Percentiles rank a stretch among this genome's conserved stretches.
Evolutionary conservation across 2,797 vertebrate genomes (phyloP).

Genomic region (Ceyx erithaca): DNA sequence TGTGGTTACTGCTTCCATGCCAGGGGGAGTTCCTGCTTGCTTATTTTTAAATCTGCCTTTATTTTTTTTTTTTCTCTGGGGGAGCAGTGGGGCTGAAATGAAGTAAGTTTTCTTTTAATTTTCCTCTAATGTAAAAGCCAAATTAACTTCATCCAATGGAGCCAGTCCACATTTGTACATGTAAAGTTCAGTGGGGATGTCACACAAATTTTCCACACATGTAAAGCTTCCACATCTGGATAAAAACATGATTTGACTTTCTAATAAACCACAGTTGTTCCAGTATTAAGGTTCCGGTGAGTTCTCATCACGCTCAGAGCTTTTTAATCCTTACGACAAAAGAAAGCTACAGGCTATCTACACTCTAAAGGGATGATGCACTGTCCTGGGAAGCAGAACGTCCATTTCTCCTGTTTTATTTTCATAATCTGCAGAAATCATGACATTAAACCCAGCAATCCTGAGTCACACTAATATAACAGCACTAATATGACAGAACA

Average conservation of each 20-base stretch:
- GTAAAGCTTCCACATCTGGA: neutral
- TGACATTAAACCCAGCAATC: neutral
- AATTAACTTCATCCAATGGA: neutral
- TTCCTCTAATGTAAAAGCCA: neutral
- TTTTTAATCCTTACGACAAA: neutral
- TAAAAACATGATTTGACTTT: neutral
- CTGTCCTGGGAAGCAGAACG: neutral
- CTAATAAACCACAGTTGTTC: conserved; percentile 3
- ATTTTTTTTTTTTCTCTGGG: neutral
- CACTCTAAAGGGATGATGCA: conserved; percentile 4
- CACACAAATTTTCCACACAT: neutral
- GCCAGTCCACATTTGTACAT: neutral
- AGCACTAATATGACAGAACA: neutral
- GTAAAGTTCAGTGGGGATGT: neutral
- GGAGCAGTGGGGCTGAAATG: neutral
- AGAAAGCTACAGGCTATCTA: neutral
- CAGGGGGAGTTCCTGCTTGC: neutral
- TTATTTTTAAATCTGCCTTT: neutral
- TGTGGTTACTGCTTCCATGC: neutral
- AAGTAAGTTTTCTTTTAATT: neutral
- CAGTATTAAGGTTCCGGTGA: conserved; percentile 6
- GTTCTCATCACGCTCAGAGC: conserved; percentile 22
- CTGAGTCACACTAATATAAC: neutral
- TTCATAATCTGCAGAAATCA: conserved; percentile 11
- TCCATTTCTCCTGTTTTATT: neutral